Evolutionary conservation across 2,797 vertebrate species (phyloP).

Genomic region (Pampus argenteus): DNA sequence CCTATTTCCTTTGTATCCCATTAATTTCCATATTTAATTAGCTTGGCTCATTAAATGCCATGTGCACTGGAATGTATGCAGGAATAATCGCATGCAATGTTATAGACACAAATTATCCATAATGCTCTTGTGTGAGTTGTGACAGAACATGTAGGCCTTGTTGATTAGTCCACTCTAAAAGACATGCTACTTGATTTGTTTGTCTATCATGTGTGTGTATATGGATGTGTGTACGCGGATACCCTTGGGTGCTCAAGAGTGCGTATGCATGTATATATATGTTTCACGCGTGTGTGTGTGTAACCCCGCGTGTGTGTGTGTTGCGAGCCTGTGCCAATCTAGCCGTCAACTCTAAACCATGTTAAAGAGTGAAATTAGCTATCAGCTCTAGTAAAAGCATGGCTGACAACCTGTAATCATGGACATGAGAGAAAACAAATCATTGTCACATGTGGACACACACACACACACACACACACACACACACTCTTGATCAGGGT

Average conservation of each 20-base stretch:
- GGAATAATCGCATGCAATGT: slow-evolving; percentile 78
- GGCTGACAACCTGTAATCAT: slow-evolving; percentile 85
- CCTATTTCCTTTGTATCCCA: slow-evolving; percentile 78
- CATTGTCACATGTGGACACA: slow-evolving; percentile 49
- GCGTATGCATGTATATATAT: slow-evolving; percentile 10
- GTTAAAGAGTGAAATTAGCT: slow-evolving; percentile 84
- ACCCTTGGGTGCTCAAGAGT: slow-evolving; percentile 27
- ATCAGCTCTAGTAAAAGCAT: slow-evolving; percentile 82
- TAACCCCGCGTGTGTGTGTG: neutral
- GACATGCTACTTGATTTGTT: slow-evolving; percentile 77
- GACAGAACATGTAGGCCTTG: slow-evolving; percentile 74
- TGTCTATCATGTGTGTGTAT: slow-evolving; percentile 55
- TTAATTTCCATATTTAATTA: slow-evolving; percentile 87
- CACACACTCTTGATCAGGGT: slow-evolving; percentile 20
- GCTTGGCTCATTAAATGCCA: slow-evolving; percentile 81
- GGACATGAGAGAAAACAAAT: slow-evolving; percentile 74
- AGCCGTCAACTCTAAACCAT: slow-evolving; percentile 75
- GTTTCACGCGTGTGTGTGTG: neutral
- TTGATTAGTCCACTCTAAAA: slow-evolving; percentile 78
- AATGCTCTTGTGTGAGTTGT: slow-evolving; percentile 76
- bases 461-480: slow-evolving; percentile 19
- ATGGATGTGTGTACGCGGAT: neutral
- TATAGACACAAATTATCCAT: slow-evolving; percentile 77
- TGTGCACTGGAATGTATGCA: slow-evolving; percentile 78
- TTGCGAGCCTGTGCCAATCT: slow-evolving; percentile 69